A percentile compares a stretch with the other conserved stretches of the same genome.
phyloP scores from a whole-genome alignment of 2,113 vertebrate species.

The Tragelaphus scriptus region DNA sequence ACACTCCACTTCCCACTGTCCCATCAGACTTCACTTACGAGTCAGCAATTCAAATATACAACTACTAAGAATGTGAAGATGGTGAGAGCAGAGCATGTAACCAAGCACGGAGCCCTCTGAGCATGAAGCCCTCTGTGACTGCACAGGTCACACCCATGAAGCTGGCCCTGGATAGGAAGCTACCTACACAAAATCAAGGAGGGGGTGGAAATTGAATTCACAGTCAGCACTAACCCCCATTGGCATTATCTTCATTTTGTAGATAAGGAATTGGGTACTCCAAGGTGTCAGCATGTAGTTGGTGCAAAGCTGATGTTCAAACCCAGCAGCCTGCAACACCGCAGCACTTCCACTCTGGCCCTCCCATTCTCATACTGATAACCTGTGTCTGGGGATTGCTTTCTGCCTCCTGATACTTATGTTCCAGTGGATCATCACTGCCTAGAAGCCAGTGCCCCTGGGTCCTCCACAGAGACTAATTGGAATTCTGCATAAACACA shows the following conservation, averaged over 20 bases:
- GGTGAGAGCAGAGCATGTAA: neutral
- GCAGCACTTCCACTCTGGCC: accelerated
- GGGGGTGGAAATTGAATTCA: neutral
- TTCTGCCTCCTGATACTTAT: neutral
- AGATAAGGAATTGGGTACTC: neutral
- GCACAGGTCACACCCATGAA: neutral
- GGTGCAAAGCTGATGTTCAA: neutral
- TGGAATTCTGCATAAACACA: neutral
- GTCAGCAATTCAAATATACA: neutral
- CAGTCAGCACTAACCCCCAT: neutral
- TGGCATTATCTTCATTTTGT: neutral
- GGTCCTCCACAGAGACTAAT: neutral
- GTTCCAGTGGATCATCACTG: neutral
- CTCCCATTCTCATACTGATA: accelerated
- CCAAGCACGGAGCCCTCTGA: neutral
- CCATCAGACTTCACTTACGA: neutral
- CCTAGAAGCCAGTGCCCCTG: neutral
- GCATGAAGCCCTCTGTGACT: no score
- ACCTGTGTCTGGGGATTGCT: neutral
- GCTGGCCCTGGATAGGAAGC: neutral
- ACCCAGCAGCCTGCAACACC: neutral
- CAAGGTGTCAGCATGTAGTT: neutral
- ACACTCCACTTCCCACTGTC: neutral
- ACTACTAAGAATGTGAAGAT: neutral
- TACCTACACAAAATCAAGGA: neutral